Percentiles rank a stretch among this genome's conserved stretches.
These are phyloP conservation scores for Minunthozetes semirufus DNA, from an alignment of 2,888 invertebrate species.

Conservation along the genomic window DNA sequence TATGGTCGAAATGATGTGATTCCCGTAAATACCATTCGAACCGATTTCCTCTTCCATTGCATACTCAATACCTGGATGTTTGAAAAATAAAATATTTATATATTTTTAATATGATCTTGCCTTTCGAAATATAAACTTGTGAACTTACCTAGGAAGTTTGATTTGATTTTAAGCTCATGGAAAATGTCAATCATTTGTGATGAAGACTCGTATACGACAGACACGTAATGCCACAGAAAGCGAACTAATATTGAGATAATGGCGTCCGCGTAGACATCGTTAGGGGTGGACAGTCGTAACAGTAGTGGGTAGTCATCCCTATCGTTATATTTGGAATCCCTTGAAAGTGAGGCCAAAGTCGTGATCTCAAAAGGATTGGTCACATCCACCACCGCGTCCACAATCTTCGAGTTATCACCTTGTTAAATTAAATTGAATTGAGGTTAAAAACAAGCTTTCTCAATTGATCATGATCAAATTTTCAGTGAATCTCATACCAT, in stretches of 20 bases:
- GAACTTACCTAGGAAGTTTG: conserved; percentile 34
- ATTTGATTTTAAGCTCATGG: conserved; percentile 26
- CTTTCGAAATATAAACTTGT: not conserved
- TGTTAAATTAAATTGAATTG: not conserved
- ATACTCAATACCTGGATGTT: conserved; percentile 30
- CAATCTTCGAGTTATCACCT: conserved; percentile 34
- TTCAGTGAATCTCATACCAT: conserved; percentile 28
- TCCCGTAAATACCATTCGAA: conserved; percentile 15
- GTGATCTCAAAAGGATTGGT: conserved; percentile 40
- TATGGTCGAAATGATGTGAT: not conserved
- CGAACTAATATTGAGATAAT: conserved; percentile 47
- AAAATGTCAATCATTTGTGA: conserved; percentile 14
- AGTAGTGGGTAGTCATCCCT: conserved; percentile 43
- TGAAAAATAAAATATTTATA: too few relatives aligned
- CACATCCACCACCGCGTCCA: conserved; percentile 41
- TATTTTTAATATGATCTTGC: too few relatives aligned
- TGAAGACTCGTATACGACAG: conserved; percentile 47
- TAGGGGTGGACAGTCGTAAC: conserved; percentile 44
- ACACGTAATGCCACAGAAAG: conserved; percentile 49
- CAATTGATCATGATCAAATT: too few relatives aligned
- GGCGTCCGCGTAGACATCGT: conserved; percentile 45
- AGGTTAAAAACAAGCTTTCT: too few relatives aligned
- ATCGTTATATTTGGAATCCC: conserved; percentile 44
- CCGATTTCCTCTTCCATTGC: conserved; percentile 38
- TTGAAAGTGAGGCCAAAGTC: conserved; percentile 39